These are phyloP conservation scores for Dermatophagoides farinae DNA, from an alignment of 1,140 invertebrate genomes.

Conservation along the genomic window DNA sequence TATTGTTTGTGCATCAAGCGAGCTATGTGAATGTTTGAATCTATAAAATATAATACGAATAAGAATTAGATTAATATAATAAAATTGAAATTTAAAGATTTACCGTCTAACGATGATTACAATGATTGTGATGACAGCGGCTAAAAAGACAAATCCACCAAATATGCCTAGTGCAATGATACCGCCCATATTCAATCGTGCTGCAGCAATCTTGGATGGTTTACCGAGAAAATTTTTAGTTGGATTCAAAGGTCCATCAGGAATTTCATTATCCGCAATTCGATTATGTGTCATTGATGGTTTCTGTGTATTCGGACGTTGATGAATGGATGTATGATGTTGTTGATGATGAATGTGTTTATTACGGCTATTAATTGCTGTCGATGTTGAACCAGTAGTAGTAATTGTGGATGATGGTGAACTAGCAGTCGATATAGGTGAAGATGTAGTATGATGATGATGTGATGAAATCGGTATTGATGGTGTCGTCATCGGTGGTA, in stretches of 20 bases:
- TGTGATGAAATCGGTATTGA: no score
- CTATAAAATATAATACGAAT: slow-evolving; percentile 54
- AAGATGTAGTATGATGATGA: no score
- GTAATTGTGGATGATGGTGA: no score
- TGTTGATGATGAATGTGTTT: neutral
- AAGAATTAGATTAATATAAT: slow-evolving; percentile 1
- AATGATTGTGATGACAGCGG: slow-evolving; percentile 66
- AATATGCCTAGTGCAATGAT: slow-evolving; percentile 73
- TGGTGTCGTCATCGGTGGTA: no score
- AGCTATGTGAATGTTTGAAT: slow-evolving; percentile 22
- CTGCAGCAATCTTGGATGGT: slow-evolving; percentile 35
- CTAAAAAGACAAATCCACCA: slow-evolving; percentile 67
- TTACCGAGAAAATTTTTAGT: neutral
- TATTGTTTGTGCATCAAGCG: slow-evolving; percentile 24
- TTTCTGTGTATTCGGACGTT: neutral
- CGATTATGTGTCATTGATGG: slow-evolving; percentile 25
- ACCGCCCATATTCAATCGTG: slow-evolving; percentile 54
- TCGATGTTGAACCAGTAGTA: neutral
- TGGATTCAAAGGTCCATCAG: slow-evolving; percentile 21
- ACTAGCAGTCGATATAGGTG: no score
- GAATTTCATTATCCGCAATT: slow-evolving; percentile 41
- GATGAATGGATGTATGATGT: neutral
- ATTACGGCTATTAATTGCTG: slow-evolving; percentile 22
- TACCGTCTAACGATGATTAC: slow-evolving; percentile 73
- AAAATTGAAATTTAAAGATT: slow-evolving; percentile 21